Base-by-base conservation (phyloP, 2,888 invertebrate genomes). In the Erebia ligea region DNA sequence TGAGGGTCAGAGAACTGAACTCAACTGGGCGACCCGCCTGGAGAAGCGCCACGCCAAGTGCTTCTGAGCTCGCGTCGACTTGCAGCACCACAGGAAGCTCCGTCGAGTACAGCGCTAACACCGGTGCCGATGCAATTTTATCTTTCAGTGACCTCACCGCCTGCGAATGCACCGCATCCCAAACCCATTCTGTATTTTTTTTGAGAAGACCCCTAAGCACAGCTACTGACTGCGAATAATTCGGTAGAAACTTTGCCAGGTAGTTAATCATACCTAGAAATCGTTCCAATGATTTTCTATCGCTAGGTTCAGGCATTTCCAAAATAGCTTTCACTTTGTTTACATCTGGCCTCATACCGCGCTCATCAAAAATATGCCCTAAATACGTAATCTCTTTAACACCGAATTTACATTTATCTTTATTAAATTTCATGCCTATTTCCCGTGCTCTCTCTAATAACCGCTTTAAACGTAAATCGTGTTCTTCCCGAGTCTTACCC, bases 331-430 rank as follows among this genome's bases (percentile, higher is more conserved):
- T 67, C 1, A 67, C 17, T n/a, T 67, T 67, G 34, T 59, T 48
- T 11, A n/a, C 19, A 17, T 67, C 67, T 1, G 19, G 10, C 3
- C 17, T n/a, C 59, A 67, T 67, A 34, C 67, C 67, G 6, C n/a
- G 3, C 8, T 11, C 17, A 63, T 42, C 61, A 56, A 73, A 70
- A 40, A 11, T 65, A 42, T 70, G 67, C 4, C 73, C 78, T 15
- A 79, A 64, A 58, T 78, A 76, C 1, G 66, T 73, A 1, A 77
- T 65, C 58, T 78, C 67, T 4, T 59, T 3, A 1, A 77, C 75
- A 6, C 71, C 34, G 69, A 78, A 74, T 52, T 75, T 57, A 67
- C 71, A 73, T 42, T 76, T 74, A 11, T 69, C 67, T 50, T 34
- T 61, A n/a, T 72, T 68, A 40, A 67, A 72, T 63, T 61, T 73